Evolutionary conservation across 2,113 vertebrate genomes (phyloP).

Genomic region (Nestor notabilis): DNA sequence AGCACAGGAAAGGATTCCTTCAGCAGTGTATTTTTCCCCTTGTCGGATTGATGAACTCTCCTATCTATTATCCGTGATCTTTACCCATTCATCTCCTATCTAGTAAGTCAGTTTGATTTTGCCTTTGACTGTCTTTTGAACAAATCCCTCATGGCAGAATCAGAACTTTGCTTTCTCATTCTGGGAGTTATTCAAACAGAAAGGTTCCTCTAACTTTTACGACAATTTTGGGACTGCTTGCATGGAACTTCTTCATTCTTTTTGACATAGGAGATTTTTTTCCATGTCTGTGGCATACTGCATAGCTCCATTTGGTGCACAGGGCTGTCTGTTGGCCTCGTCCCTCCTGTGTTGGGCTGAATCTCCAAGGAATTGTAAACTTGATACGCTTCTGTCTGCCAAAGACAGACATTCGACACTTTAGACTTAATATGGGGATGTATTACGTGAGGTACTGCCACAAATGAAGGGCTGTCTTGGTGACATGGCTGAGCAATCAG

Average conservation of each 20-base stretch:
- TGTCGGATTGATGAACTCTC: slow-evolving; percentile 7
- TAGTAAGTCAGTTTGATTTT: slow-evolving; percentile 29
- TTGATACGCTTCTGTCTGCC: background rate
- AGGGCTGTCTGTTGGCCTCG: background rate
- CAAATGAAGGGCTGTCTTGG: background rate
- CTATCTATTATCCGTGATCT: background rate
- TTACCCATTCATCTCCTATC: background rate
- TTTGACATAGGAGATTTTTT: background rate
- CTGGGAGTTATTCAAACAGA: background rate
- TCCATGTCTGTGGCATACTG: background rate
- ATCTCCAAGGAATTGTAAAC: background rate
- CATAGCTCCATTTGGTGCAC: background rate
- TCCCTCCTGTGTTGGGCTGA: background rate
- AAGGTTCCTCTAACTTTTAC: background rate
- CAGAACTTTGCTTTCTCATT: slow-evolving; percentile 4
- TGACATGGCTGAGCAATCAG: background rate
- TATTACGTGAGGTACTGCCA: background rate
- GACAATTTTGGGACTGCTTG: background rate
- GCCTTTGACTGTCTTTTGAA: slow-evolving; percentile 28
- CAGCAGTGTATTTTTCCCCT: background rate
- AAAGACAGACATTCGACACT: background rate
- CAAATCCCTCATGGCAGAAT: background rate
- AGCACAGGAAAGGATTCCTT: background rate
- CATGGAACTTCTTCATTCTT: background rate
- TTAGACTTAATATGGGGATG: background rate